These are phyloP conservation scores for Protobothrops flavoviridis DNA, from an alignment of 2,113 vertebrate genomes.

Conservation along the genomic window DNA sequence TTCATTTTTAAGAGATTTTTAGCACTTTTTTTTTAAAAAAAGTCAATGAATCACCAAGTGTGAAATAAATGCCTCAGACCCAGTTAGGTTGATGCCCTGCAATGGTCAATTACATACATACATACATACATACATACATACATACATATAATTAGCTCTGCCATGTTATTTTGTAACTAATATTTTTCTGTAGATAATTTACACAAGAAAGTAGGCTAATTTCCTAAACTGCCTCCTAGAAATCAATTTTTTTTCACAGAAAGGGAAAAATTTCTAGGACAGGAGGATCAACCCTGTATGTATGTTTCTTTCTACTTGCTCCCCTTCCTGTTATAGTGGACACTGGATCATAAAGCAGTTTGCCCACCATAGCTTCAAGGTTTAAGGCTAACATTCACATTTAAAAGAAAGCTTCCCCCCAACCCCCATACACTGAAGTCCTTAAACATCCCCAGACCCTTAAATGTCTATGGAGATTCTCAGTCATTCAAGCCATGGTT, in stretches of 20 bases:
- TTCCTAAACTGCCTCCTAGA: neutral
- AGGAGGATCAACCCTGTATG: neutral
- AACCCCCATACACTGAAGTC: neutral
- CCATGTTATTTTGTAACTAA: neutral
- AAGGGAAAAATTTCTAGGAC: neutral
- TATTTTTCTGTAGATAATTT: neutral
- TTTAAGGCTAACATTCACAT: neutral
- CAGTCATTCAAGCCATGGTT: neutral
- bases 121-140: too few relatives aligned
- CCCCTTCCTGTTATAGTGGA: neutral
- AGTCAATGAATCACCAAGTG: conserved; percentile 27
- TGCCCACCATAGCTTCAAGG: neutral
- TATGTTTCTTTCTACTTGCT: neutral
- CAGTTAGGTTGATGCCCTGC: conserved; percentile 3
- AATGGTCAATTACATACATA: neutral
- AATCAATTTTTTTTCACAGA: neutral
- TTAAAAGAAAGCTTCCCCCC: neutral
- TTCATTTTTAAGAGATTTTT: neutral
- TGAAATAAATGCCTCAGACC: conserved; percentile 1
- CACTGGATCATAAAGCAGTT: neutral
- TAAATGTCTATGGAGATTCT: neutral
- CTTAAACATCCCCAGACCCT: neutral
- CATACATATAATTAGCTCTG: too few relatives aligned
- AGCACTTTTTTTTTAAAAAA: neutral
- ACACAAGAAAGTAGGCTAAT: neutral